phyloP scores from a whole-genome alignment of 2,113 vertebrate genomes.

The Ornithorhynchus anatinus region DNA sequence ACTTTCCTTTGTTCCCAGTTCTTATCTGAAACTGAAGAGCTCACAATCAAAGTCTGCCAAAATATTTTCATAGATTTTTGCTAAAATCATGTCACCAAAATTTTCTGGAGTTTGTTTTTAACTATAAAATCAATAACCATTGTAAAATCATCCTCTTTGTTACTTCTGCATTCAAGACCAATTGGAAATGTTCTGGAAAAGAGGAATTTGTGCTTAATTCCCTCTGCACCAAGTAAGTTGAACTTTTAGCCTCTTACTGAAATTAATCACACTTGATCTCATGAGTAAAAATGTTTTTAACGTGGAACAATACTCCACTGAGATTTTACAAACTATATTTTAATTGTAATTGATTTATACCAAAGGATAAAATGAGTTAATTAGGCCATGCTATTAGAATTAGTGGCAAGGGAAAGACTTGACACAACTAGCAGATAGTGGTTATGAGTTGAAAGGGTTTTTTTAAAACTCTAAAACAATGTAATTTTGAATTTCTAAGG shows the following conservation, averaged over 20 bases:
- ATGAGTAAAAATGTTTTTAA: slow-evolving; percentile 75
- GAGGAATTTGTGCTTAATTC: slow-evolving; percentile 27
- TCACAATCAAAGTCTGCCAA: neutral
- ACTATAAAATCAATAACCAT: neutral
- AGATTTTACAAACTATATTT: slow-evolving; percentile 72
- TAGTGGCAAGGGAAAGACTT: slow-evolving; percentile 61
- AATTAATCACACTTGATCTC: slow-evolving; percentile 78
- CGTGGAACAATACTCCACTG: slow-evolving; percentile 63
- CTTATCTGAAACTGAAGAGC: neutral
- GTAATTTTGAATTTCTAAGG: slow-evolving; percentile 49
- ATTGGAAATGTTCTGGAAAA: slow-evolving; percentile 6
- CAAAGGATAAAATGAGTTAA: slow-evolving; percentile 76
- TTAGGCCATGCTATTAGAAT: slow-evolving; percentile 68
- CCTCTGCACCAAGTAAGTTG: slow-evolving; percentile 58
- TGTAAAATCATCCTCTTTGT: neutral
- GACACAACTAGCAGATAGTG: slow-evolving; percentile 40
- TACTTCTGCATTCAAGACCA: neutral
- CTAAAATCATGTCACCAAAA: too few relatives aligned
- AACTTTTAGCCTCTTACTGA: slow-evolving; percentile 65
- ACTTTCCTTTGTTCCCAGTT: neutral
- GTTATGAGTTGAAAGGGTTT: slow-evolving; percentile 55
- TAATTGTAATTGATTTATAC: slow-evolving; percentile 80
- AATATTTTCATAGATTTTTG: too few relatives aligned
- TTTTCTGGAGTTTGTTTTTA: neutral
- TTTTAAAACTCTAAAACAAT: slow-evolving; percentile 50